A percentile compares a stretch with the other conserved stretches of the same genome.
Evolutionary conservation across 2,797 vertebrate genomes (phyloP).

Genomic region (Darevskia mixta): DNA sequence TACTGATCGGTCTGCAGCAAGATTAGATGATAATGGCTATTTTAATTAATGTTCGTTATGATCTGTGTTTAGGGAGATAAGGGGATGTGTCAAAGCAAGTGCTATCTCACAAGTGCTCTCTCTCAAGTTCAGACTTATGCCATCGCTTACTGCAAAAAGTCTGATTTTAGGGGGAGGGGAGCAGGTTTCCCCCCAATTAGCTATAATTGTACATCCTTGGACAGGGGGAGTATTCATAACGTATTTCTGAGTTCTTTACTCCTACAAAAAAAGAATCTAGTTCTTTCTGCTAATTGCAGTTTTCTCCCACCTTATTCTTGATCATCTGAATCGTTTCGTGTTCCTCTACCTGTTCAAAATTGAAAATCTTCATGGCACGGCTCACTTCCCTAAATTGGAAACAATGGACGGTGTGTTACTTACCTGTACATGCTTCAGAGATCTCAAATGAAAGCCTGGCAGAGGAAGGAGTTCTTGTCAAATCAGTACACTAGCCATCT

Average conservation of each 20-base stretch:
- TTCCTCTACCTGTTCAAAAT: slow-evolving; percentile 70
- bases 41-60: too few species aligned
- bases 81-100: too few species aligned
- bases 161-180: too few species aligned
- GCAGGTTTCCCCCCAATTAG: too few species aligned
- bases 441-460: neutral
- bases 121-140: too few species aligned
- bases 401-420: neutral
- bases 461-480: neutral
- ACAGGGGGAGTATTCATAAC: too few species aligned
- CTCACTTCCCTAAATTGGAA: slow-evolving; percentile 74
- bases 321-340: slow-evolving; percentile 73
- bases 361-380: slow-evolving; percentile 67
- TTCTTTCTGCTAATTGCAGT: neutral
- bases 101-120: too few species aligned
- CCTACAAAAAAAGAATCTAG: neutral
- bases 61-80: too few species aligned
- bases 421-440: neutral
- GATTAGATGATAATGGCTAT: too few species aligned
- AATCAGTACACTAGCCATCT: neutral
- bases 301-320: slow-evolving; percentile 73
- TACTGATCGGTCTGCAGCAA: too few species aligned
- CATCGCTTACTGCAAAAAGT: too few species aligned
- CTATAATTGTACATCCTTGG: too few species aligned
- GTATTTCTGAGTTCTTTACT: neutral